Evolutionary conservation across 1,140 invertebrate species (phyloP), one percentile per base, ranked within the genome.

Genomic region (Drosophila bipectinata): DNA sequence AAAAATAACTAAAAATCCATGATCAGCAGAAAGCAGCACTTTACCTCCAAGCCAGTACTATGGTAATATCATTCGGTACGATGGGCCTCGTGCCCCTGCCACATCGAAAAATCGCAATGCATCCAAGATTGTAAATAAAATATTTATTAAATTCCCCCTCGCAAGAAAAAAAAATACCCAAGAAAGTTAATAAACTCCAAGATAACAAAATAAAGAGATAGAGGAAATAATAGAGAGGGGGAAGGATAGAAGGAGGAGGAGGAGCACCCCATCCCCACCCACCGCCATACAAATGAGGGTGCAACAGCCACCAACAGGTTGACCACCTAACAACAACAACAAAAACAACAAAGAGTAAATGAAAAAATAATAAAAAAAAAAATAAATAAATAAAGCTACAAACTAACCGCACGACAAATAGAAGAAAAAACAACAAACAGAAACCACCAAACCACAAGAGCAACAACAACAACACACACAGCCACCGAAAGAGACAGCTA

Each of bases 31-130:
- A 12, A 44, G 12, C 9, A 14, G 18, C 26, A 10, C 10, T 44
- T 51, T 34, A 12, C 30, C 14, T 14, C 7, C n/a, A 44, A 12
- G 14, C 18, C 18, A 47, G 66, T 45, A 72, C 53, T 69, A 82
- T 82, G 79, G 64, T 53, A 60, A 53, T 26, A 62, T 67, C 30
- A 30, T 51, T 66, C 59, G 34, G 52, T 78, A 69, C 48, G 66
- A 77, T 85, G 82, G 82, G 81, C 77, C 68, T 77, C 44, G 48
- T 77, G 63, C 75, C 68, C 82, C 81, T 61, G 73, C 78, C 59
- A 57, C 76, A 60, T 56, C 44, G 41, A 58, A 30, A 63, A 34
- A 41, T 69, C 48, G 76, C 45, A 59, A 67, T 47, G 34, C 34
- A 64, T 30, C 41, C 34, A 41, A 47, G 69, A 66, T 44, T 48